A percentile compares a stretch with the other conserved stretches of the same genome.
Conservation (phyloP, 2,888 invertebrate species). For the Scaptomyza caliginosa region DNA sequence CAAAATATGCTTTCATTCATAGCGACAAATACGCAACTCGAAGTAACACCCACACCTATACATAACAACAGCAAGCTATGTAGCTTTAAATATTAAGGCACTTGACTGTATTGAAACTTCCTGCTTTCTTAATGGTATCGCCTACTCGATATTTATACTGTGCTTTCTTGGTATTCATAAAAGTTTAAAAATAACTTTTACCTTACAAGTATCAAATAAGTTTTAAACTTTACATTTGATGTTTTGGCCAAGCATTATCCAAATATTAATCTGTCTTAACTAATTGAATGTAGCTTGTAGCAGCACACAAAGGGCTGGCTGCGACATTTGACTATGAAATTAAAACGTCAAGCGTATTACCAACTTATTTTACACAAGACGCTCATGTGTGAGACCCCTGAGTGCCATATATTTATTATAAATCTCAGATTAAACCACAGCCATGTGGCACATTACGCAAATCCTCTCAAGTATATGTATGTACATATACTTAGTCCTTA, state of each 20-base stretch:
- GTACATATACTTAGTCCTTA: background rate
- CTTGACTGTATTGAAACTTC: background rate
- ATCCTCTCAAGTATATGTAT: background rate
- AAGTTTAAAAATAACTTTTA: background rate
- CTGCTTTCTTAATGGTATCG: background rate
- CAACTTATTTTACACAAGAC: conserved; percentile 6
- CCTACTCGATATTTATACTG: background rate
- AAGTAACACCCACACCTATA: background rate
- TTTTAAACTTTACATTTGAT: background rate
- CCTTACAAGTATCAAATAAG: background rate
- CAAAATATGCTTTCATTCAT: background rate
- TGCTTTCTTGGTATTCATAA: background rate
- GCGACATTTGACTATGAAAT: background rate
- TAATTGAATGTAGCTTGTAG: conserved; percentile 6
- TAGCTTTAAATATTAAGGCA: background rate
- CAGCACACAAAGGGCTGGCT: background rate
- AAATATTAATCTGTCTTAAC: background rate
- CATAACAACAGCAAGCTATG: background rate
- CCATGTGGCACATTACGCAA: conserved; percentile 5
- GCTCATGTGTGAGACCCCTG: background rate
- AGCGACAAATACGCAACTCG: too few species aligned
- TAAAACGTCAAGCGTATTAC: background rate
- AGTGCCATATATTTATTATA: background rate
- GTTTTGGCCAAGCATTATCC: background rate
- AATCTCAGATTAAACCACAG: conserved; percentile 19